Evolutionary conservation across 2,888 invertebrate genomes (phyloP).

Genomic region (Lasioglossum lativentre): DNA sequence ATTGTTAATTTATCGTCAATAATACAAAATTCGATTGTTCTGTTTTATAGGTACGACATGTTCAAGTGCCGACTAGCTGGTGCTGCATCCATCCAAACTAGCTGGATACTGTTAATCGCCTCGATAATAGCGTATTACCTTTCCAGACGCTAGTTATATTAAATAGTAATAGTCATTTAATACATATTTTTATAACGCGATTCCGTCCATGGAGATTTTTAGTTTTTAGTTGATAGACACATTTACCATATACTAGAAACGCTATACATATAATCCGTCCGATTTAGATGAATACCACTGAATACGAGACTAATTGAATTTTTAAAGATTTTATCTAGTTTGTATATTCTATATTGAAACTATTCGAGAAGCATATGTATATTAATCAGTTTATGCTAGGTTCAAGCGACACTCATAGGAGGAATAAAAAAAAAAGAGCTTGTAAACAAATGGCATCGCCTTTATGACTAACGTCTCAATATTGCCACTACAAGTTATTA

Average conservation of each 20-base stretch:
- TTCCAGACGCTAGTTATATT: constrained; percentile 62
- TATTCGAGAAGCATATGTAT: background rate
- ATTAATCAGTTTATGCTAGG: background rate
- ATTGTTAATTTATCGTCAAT: background rate
- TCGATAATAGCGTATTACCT: constrained; percentile 70
- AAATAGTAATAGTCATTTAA: background rate
- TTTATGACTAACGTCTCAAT: background rate
- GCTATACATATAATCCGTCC: constrained; percentile 20
- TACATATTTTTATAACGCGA: background rate
- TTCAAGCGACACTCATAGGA: background rate
- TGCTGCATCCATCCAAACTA: constrained; percentile 89
- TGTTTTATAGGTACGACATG: constrained; percentile 89
- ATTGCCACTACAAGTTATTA: background rate
- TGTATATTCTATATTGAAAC: background rate
- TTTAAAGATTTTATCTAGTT: background rate
- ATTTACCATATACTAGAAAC: constrained; percentile 2
- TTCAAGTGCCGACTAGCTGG: constrained; percentile 96
- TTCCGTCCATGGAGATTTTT: constrained; percentile 17
- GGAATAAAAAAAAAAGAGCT: background rate
- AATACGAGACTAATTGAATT: background rate
- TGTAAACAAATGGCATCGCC: background rate
- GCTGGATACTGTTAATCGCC: constrained; percentile 81
- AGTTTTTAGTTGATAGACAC: background rate
- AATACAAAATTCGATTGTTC: background rate
- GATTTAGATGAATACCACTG: background rate